A percentile compares a stretch with the other conserved stretches of the same genome.
Conservation (phyloP, 2,888 invertebrate species). For the Hyalella azteca region DNA sequence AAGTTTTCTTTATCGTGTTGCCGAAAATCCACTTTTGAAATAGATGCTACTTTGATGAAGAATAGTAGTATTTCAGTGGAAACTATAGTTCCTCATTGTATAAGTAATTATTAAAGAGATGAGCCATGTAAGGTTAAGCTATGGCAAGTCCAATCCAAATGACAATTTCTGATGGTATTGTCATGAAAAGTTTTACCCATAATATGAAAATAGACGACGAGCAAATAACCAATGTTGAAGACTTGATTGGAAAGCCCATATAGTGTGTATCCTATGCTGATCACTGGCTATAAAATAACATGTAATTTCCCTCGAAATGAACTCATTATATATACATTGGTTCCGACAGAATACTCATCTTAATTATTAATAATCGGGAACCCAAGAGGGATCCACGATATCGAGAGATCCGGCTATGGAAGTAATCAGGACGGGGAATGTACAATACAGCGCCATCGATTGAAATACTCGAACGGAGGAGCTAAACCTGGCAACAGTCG, state of each 20-base stretch:
- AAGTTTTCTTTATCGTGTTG: no score
- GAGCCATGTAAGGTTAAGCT: no score
- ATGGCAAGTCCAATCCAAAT: no score
- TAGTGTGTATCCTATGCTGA: background rate
- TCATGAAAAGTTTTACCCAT: no score
- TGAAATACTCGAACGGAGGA: no score
- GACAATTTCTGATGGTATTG: no score
- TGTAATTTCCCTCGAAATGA: background rate
- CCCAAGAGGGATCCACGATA: background rate
- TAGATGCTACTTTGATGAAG: no score
- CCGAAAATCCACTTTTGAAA: no score
- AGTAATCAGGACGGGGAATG: background rate
- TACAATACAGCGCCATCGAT: background rate
- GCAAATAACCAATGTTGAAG: background rate
- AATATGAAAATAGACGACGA: background rate
- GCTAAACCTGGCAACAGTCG: no score
- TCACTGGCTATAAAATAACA: background rate
- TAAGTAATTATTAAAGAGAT: no score
- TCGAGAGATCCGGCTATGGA: background rate
- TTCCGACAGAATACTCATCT: constrained; percentile 1
- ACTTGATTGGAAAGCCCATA: background rate
- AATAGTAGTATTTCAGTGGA: no score
- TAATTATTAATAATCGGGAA: background rate
- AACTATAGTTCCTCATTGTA: no score
- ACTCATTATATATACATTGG: background rate